Conservation (phyloP, 2,113 vertebrate genomes). For the Centropus bengalensis region DNA sequence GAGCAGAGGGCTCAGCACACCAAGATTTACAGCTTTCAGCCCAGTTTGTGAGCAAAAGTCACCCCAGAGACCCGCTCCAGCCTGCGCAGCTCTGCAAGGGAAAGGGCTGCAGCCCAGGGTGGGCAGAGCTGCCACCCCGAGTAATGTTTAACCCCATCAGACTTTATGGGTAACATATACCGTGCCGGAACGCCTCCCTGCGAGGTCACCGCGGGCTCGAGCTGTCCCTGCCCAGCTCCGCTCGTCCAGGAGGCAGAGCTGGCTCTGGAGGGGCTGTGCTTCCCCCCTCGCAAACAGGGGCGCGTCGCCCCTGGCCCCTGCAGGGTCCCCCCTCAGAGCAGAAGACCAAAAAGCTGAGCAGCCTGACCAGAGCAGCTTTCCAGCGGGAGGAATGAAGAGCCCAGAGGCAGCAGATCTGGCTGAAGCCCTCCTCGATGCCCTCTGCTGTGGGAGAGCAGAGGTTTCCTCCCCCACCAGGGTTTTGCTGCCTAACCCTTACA, state of each 20-base stretch:
- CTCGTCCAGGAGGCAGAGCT: background rate
- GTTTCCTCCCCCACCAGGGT: background rate
- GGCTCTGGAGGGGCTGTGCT: background rate
- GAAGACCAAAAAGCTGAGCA: background rate
- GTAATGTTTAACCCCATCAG: constrained; percentile 68
- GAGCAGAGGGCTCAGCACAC: background rate
- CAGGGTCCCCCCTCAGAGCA: background rate
- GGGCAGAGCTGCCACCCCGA: background rate
- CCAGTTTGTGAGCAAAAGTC: background rate
- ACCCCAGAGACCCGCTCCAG: background rate
- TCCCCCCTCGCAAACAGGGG: background rate
- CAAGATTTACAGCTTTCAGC: background rate
- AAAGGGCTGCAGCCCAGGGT: background rate
- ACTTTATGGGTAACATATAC: constrained; percentile 65
- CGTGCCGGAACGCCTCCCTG: background rate
- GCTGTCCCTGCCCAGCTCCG: background rate
- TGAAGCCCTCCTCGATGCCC: background rate
- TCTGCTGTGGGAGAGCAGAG: background rate
- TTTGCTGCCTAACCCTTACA: background rate
- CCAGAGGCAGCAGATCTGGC: background rate
- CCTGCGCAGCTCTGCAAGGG: background rate
- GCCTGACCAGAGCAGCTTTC: background rate
- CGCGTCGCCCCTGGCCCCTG: background rate
- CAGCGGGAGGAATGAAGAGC: background rate
- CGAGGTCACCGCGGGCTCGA: background rate